phyloP scores from a whole-genome alignment of 2,888 invertebrate species.

The Drosophila robusta region DNA sequence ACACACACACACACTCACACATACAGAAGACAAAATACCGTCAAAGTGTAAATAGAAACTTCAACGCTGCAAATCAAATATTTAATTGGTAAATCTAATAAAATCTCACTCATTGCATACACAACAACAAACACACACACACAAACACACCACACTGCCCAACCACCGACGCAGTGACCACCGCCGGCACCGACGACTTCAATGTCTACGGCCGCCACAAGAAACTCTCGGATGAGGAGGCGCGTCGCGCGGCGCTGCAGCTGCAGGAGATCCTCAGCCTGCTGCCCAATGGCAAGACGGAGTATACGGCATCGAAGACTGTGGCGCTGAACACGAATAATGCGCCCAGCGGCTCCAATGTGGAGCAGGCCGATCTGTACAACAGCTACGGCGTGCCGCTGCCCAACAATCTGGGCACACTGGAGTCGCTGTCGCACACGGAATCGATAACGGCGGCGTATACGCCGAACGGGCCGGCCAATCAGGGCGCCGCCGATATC shows the following conservation, averaged over 20 bases:
- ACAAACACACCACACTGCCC: slow-evolving; percentile 18
- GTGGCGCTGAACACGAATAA: slow-evolving; percentile 72
- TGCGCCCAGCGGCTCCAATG: slow-evolving; percentile 31
- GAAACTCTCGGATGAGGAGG: slow-evolving; percentile 82
- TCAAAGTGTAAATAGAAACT: slow-evolving; percentile 69
- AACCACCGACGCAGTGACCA: slow-evolving; percentile 44
- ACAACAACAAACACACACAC: slow-evolving; percentile 46
- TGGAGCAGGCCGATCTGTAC: slow-evolving; percentile 68
- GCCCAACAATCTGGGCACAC: slow-evolving; percentile 75
- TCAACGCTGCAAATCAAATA: slow-evolving; percentile 44
- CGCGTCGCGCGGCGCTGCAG: slow-evolving; percentile 81
- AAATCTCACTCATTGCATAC: slow-evolving; percentile 80
- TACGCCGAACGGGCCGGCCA: slow-evolving; percentile 56
- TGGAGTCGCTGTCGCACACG: slow-evolving; percentile 83
- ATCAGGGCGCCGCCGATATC: slow-evolving; percentile 75
- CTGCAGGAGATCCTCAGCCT: slow-evolving; percentile 83
- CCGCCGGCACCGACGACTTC: slow-evolving; percentile 71
- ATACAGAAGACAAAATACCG: background rate
- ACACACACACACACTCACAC: slow-evolving; percentile 14
- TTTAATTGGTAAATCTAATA: slow-evolving; percentile 77
- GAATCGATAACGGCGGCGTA: slow-evolving; percentile 84
- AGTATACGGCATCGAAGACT: slow-evolving; percentile 82
- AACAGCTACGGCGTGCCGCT: slow-evolving; percentile 72
- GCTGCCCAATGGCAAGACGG: slow-evolving; percentile 82
- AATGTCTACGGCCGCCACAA: slow-evolving; percentile 83